Evolutionary conservation across 1,140 invertebrate genomes (phyloP), one percentile per base, ranked within the genome.

Genomic region (Schlechtendalia chinensis): DNA sequence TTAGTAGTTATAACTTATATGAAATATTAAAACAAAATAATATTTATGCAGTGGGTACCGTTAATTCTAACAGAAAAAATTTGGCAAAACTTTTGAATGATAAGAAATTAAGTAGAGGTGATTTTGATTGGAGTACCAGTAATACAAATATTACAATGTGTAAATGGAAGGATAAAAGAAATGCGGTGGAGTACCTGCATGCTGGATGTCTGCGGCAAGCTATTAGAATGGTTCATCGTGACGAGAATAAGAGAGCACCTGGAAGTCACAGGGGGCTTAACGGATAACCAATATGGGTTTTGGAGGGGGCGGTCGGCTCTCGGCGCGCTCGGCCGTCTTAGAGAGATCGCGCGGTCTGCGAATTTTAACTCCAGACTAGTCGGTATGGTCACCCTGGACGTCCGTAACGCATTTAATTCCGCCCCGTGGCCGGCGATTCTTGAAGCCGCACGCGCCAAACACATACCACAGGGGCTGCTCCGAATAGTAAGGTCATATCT

Each of bases 161-260:
- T 4, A 59, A 59, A 59, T 59, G 58, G 58, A 59, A 5, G 19
- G 58, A 59, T 59, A 59, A 59, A 59, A 59, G 58, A 59, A 59
- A 24, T 59, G 58, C n/a, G n/a, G n/a, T n/a, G n/a, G n/a, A n/a
- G n/a, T n/a, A n/a, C n/a, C 0, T 71, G 63, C 14, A 6, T 81
- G 50, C 61, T 81, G 0, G 50, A 54, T 17, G 56, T 12, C 0
- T 29, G 45, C 2, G 80, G 80, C 3, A 81, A 81, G 53, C 32
- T 81, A 0, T n/a, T 72, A 27, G 67, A 81, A 24, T 32, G 50
- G 16, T 3, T 81, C 8, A 0, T 71, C 0, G 53, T 54, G 8
- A 56, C 1, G 0, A 67, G 16, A 45, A 24, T 81, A 3, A 56
- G 54, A 47, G 24, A 56, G 8, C 39, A 45, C 11, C 63, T 81